Conservation (phyloP, 1,140 invertebrate genomes). For the Goniozus legneri region DNA sequence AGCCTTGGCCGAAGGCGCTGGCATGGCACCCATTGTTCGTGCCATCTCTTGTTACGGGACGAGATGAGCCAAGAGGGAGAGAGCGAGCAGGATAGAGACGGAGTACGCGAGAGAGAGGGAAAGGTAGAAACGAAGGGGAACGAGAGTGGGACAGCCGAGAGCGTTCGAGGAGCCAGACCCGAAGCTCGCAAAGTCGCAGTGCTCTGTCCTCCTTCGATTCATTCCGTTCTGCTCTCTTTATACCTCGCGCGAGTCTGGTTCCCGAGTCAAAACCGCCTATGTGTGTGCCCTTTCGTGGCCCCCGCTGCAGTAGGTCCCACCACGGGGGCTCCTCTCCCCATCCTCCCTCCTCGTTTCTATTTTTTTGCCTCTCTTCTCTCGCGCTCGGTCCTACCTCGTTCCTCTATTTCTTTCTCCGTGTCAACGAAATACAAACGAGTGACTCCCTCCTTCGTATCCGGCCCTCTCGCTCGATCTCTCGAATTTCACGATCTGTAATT, state of each 20-base stretch:
- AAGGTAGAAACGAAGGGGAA: slow-evolving; percentile 2
- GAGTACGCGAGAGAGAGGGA: slow-evolving; percentile 9
- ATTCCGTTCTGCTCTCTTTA: slow-evolving; percentile 9
- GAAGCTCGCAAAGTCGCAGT: slow-evolving; percentile 28
- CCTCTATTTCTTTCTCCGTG: background rate
- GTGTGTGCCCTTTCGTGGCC: slow-evolving; percentile 26
- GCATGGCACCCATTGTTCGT: slow-evolving; percentile 51
- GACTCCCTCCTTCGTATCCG: too few relatives aligned
- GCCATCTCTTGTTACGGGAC: slow-evolving; percentile 50
- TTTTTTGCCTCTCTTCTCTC: background rate
- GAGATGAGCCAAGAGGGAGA: slow-evolving; percentile 32
- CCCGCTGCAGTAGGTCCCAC: slow-evolving; percentile 38
- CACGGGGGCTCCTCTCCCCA: slow-evolving; percentile 18
- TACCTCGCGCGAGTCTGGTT: background rate
- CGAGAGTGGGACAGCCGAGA: slow-evolving; percentile 4
- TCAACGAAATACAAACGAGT: too few relatives aligned
- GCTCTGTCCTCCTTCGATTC: too few relatives aligned
- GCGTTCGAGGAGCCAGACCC: slow-evolving; percentile 17
- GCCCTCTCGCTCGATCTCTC: slow-evolving; percentile 15
- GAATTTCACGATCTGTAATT: too few relatives aligned
- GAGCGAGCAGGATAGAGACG: slow-evolving; percentile 14
- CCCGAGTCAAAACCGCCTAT: slow-evolving; percentile 39
- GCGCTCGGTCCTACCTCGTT: background rate
- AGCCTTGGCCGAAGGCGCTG: slow-evolving; percentile 48
- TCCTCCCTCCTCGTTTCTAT: background rate